Percentiles rank a stretch among this genome's conserved stretches.
These are phyloP conservation scores for Ciconia stormi DNA, from an alignment of 2,113 vertebrate genomes.

Conservation along the genomic window DNA sequence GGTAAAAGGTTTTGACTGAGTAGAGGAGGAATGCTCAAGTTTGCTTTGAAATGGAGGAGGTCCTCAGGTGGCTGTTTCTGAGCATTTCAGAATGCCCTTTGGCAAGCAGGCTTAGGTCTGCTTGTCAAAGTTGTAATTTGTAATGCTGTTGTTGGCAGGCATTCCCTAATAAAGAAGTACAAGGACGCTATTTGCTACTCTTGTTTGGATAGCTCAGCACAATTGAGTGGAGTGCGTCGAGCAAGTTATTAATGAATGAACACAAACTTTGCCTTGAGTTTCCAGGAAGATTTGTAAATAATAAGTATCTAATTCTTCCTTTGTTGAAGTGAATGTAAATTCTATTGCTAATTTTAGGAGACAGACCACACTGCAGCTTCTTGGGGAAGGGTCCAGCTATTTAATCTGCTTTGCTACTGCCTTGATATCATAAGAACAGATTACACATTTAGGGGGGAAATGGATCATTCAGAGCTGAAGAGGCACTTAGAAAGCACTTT, in stretches of 20 bases:
- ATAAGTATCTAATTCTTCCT: not conserved
- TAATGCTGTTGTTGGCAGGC: constrained; percentile 22
- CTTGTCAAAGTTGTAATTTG: not conserved
- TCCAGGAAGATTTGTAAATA: not conserved
- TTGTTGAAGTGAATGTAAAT: not conserved
- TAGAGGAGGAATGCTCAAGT: not conserved
- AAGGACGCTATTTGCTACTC: not conserved
- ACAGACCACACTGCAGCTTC: not conserved
- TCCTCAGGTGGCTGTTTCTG: constrained; percentile 7
- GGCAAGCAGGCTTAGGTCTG: not conserved
- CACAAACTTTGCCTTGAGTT: not conserved
- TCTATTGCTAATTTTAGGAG: not conserved
- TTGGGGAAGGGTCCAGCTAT: not conserved
- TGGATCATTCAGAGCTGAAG: not conserved
- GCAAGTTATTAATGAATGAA: not conserved
- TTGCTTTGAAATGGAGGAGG: not conserved
- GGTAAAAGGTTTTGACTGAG: not conserved
- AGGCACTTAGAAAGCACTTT: not conserved
- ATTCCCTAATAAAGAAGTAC: constrained; percentile 19
- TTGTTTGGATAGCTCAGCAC: constrained; percentile 13
- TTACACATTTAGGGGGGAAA: not conserved
- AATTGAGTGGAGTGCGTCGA: not conserved
- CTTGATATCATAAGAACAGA: not conserved
- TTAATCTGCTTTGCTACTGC: not conserved
- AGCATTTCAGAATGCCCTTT: not conserved